phyloP scores from a whole-genome alignment of 2,113 vertebrate species.

The Oncorhynchus masou region DNA sequence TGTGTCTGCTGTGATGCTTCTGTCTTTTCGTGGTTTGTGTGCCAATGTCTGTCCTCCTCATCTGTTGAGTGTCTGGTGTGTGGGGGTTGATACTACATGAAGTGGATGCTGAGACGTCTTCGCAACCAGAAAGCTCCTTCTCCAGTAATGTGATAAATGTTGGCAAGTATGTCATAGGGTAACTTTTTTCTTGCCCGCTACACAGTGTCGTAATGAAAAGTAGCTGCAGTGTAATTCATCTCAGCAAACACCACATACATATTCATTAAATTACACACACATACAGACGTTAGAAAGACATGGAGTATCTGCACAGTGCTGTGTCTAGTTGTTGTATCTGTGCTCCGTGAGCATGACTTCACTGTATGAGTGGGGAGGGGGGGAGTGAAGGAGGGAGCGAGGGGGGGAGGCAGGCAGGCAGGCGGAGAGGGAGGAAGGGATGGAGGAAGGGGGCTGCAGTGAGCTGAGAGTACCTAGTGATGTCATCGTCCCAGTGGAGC shows the following conservation, averaged over 20 bases:
- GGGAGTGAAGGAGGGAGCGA: background rate
- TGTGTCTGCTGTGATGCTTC: constrained; percentile 28
- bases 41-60: constrained; percentile 24
- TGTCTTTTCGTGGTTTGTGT: constrained; percentile 10
- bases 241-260: too few relatives aligned
- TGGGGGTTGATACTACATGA: background rate
- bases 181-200: background rate
- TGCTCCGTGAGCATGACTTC: constrained; percentile 64
- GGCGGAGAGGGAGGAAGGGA: constrained; percentile 28
- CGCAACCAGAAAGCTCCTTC: too few relatives aligned
- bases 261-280: too few relatives aligned
- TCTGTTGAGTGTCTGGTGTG: constrained; percentile 25
- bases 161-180: background rate
- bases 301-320: constrained; percentile 23
- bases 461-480: constrained; percentile 68
- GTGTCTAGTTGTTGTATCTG: background rate
- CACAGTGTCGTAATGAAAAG: background rate
- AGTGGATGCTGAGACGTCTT: background rate
- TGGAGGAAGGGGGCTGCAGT: constrained; percentile 43
- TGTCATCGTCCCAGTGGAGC: constrained; percentile 70
- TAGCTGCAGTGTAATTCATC: too few relatives aligned
- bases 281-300: too few relatives aligned
- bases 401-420: background rate
- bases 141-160: too few relatives aligned
- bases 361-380: constrained; percentile 58